Conservation (phyloP, 2,113 vertebrate genomes). For the Paedocypris sp. region DNA sequence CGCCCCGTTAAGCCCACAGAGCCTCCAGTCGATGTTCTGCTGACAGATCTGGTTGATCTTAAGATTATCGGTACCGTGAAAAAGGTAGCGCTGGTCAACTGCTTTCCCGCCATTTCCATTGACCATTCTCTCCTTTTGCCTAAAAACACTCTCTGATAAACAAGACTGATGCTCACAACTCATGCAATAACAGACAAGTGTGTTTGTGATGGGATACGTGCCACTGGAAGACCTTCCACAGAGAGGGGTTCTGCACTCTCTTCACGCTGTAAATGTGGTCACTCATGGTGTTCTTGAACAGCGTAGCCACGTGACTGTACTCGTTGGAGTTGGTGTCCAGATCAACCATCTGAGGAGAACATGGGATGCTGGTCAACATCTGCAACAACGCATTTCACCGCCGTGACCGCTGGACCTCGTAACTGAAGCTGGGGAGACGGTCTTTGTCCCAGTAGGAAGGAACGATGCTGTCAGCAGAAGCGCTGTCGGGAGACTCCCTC, state of each 20-base stretch:
- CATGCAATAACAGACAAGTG: too few species aligned
- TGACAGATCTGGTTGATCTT: slow-evolving; percentile 57
- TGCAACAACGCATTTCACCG: too few species aligned
- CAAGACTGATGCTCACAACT: too few species aligned
- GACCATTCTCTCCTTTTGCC: slow-evolving; percentile 72
- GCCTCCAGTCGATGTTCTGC: slow-evolving; percentile 74
- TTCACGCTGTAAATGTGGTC: slow-evolving; percentile 60
- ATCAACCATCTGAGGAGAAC: slow-evolving; percentile 54
- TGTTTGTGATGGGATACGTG: slow-evolving; percentile 56
- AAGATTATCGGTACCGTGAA: slow-evolving; percentile 57
- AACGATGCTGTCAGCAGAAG: slow-evolving; percentile 43
- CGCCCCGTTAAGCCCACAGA: slow-evolving; percentile 64
- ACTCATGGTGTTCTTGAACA: slow-evolving; percentile 68
- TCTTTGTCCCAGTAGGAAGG: slow-evolving; percentile 76
- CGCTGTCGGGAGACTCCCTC: slow-evolving; percentile 29
- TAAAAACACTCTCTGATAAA: too few species aligned
- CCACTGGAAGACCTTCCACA: slow-evolving; percentile 76
- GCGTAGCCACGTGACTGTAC: slow-evolving; percentile 43
- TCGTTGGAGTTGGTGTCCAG: slow-evolving; percentile 45
- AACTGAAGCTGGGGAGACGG: slow-evolving; percentile 62
- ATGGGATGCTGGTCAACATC: too few species aligned
- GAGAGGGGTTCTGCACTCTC: slow-evolving; percentile 73
- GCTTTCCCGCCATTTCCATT: slow-evolving; percentile 45
- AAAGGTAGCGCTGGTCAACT: slow-evolving; percentile 57
- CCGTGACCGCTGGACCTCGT: slow-evolving; percentile 68